phyloP scores from a whole-genome alignment of 2,113 vertebrate species.

The Rafetus swinhoei region DNA sequence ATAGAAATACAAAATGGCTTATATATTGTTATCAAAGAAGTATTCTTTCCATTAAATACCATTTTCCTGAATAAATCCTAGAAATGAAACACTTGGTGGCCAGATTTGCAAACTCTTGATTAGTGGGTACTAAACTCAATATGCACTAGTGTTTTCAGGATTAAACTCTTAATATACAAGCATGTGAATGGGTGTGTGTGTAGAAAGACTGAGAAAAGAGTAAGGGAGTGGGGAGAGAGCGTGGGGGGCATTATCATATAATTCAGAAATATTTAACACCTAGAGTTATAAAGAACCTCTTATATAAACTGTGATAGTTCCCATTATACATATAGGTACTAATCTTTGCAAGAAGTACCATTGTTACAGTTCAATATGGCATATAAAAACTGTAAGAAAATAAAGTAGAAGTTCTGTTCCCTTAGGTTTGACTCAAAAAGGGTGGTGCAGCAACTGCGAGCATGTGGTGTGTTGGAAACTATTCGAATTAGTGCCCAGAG shows the following conservation, averaged over 20 bases:
- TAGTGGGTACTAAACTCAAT: neutral
- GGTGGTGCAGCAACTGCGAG: conserved; percentile 94
- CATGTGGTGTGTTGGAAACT: conserved; percentile 95
- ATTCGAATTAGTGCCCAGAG: conserved; percentile 96
- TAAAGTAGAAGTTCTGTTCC: neutral
- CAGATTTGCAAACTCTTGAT: neutral
- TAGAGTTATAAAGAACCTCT: neutral
- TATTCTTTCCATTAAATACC: neutral
- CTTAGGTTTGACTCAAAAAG: conserved; percentile 91
- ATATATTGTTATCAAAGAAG: neutral
- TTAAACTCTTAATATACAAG: neutral
- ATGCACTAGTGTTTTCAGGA: neutral
- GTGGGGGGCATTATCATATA: neutral
- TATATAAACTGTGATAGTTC: neutral
- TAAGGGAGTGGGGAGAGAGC: no score
- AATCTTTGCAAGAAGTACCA: neutral
- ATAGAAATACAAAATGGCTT: neutral
- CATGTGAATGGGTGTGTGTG: neutral
- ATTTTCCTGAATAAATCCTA: neutral
- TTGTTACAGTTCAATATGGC: neutral
- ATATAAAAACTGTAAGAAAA: neutral
- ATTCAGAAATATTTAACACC: neutral
- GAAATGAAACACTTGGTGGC: neutral
- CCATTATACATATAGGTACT: neutral
- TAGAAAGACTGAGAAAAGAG: no score